phyloP scores from a whole-genome alignment of 2,797 vertebrate species.

The Uromys caudimaculatus region DNA sequence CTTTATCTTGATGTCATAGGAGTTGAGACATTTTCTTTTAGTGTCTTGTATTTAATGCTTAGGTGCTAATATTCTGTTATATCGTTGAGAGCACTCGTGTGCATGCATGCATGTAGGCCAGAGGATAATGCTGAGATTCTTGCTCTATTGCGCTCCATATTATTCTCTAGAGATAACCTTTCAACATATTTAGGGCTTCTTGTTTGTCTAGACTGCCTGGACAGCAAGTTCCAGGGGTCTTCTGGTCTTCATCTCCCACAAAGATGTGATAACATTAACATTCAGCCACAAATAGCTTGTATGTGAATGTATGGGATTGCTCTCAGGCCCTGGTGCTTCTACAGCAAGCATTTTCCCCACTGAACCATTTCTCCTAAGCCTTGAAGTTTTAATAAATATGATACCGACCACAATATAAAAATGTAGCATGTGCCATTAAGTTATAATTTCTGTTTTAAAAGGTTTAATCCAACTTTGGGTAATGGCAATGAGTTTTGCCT shows the following conservation, averaged over 20 bases:
- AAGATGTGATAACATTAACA: not conserved
- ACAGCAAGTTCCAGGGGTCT: not conserved
- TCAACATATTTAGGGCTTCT: not conserved
- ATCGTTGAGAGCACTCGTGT: not conserved
- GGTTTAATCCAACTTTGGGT: not conserved
- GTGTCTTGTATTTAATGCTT: not conserved
- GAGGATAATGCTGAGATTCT: not conserved
- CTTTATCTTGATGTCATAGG: conserved; percentile 8
- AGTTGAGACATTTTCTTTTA: not conserved
- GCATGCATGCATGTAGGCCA: not conserved
- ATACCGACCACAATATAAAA: not conserved
- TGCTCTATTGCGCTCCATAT: not conserved
- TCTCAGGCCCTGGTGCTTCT: not conserved
- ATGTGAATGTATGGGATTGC: not conserved
- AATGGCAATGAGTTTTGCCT: not conserved
- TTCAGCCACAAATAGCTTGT: not conserved
- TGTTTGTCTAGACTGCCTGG: not conserved
- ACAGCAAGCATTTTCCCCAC: not conserved
- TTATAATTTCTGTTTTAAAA: not conserved
- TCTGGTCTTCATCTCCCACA: not conserved
- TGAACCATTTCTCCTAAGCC: not conserved
- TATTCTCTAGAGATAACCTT: not conserved
- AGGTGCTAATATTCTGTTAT: not conserved
- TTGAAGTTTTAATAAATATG: conserved; percentile 1
- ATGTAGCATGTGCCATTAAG: not conserved